These are phyloP conservation scores for Drosophila aldrichi DNA, from an alignment of 2,888 invertebrate species.

Conservation along the genomic window DNA sequence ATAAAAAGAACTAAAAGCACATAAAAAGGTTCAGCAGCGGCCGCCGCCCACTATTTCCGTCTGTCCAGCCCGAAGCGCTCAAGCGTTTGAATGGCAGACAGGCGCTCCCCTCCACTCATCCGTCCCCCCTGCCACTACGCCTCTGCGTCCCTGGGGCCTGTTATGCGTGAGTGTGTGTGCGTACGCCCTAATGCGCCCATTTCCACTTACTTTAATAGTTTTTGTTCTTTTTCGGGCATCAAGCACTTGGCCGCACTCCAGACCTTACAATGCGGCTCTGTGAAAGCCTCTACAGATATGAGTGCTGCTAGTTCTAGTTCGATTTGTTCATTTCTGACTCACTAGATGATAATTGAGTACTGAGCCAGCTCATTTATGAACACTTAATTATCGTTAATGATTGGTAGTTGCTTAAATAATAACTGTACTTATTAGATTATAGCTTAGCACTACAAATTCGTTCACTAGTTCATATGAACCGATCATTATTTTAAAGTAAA, in stretches of 20 bases:
- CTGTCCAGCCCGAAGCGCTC: slow-evolving; percentile 43
- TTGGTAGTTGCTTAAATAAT: no score
- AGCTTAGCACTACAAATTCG: neutral
- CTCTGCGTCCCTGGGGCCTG: slow-evolving; percentile 13
- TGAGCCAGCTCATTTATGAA: neutral
- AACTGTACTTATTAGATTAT: no score
- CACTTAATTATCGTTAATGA: no score
- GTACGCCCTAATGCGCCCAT: slow-evolving; percentile 70
- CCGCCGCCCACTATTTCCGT: slow-evolving; percentile 30
- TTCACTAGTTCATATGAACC: slow-evolving; percentile 5
- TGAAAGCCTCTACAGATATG: slow-evolving; percentile 53
- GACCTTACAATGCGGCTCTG: slow-evolving; percentile 24
- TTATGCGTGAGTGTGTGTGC: slow-evolving; percentile 25
- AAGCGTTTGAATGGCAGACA: slow-evolving; percentile 38
- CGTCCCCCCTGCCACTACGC: no score
- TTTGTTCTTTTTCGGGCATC: slow-evolving; percentile 39
- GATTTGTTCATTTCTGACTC: neutral
- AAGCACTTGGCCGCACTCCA: slow-evolving; percentile 51
- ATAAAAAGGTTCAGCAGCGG: slow-evolving; percentile 64
- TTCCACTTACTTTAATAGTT: slow-evolving; percentile 79
- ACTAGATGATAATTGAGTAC: no score
- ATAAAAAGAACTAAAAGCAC: slow-evolving; percentile 48
- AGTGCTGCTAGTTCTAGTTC: neutral
- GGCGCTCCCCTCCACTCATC: neutral
- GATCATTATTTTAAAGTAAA: neutral